phyloP scores from a whole-genome alignment of 2,888 invertebrate genomes.

The Erebia epiphron region DNA sequence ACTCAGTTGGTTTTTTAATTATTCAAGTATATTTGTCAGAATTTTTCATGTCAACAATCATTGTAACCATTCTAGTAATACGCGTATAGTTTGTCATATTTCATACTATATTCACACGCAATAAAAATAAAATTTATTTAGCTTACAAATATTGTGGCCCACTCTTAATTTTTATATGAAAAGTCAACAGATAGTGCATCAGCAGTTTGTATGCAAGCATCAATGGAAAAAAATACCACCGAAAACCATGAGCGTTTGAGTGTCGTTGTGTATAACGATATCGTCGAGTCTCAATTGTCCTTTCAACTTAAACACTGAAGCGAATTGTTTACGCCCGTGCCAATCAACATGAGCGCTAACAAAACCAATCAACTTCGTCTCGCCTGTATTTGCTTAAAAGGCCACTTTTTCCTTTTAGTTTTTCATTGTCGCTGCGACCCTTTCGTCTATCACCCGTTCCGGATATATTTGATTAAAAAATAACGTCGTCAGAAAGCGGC shows the following conservation, averaged over 20 bases:
- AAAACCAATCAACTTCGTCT: constrained; percentile 84
- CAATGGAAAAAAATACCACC: constrained; percentile 46
- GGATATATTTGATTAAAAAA: constrained; percentile 85
- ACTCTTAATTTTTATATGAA: constrained; percentile 32
- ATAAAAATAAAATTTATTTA: constrained; percentile 20
- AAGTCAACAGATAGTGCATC: constrained; percentile 36
- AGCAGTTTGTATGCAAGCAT: constrained; percentile 45
- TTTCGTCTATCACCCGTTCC: constrained; percentile 80
- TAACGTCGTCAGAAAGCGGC: constrained; percentile 82
- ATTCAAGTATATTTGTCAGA: neutral
- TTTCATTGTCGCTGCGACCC: constrained; percentile 77
- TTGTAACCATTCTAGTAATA: neutral
- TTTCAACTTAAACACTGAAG: constrained; percentile 76
- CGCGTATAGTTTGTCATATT: neutral
- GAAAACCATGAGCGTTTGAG: constrained; percentile 53
- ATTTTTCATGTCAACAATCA: neutral
- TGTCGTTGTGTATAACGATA: constrained; percentile 47
- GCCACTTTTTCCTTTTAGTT: constrained; percentile 78
- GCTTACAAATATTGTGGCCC: constrained; percentile 16
- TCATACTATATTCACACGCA: neutral
- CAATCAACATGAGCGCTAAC: constrained; percentile 82
- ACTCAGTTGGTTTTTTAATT: too few species aligned
- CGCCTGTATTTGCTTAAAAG: constrained; percentile 83
- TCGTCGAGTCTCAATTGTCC: constrained; percentile 76
- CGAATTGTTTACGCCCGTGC: constrained; percentile 80